phyloP scores from a whole-genome alignment of 2,113 vertebrate genomes.

The Ivindomyrus marchei region DNA sequence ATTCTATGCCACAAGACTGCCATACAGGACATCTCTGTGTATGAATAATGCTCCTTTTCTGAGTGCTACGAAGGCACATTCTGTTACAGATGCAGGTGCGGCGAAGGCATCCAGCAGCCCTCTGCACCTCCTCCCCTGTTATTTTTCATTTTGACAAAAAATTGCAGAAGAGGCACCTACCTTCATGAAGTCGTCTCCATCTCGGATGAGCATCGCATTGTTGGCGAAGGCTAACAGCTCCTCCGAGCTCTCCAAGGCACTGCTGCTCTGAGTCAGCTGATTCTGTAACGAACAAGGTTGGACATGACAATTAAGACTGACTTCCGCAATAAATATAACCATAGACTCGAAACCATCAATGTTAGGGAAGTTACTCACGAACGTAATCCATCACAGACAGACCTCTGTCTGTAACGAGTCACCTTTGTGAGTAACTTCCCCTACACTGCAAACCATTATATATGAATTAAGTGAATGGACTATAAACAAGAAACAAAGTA shows the following conservation, averaged over 20 bases:
- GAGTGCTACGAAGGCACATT: neutral
- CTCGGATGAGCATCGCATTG: constrained; percentile 68
- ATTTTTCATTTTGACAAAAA: neutral
- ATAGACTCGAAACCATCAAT: neutral
- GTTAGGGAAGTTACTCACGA: neutral
- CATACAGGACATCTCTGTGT: neutral
- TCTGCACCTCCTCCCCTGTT: neutral
- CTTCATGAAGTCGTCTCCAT: constrained; percentile 74
- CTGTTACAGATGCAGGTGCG: neutral
- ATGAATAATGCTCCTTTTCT: neutral
- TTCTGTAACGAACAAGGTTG: constrained; percentile 51
- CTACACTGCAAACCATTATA: neutral
- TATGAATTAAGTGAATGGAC: neutral
- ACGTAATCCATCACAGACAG: neutral
- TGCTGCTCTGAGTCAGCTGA: constrained; percentile 72
- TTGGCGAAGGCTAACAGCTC: constrained; percentile 79
- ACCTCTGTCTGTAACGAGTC: neutral
- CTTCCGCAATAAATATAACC: neutral
- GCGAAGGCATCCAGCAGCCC: neutral
- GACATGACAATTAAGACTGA: neutral
- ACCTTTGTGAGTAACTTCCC: neutral
- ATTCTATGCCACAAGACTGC: neutral
- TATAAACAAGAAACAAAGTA: neutral
- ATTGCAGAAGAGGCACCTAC: constrained; percentile 52
- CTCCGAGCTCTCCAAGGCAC: constrained; percentile 75